Evolutionary conservation across 2,113 vertebrate genomes (phyloP).

Genomic region (Megaceryle torquata): DNA sequence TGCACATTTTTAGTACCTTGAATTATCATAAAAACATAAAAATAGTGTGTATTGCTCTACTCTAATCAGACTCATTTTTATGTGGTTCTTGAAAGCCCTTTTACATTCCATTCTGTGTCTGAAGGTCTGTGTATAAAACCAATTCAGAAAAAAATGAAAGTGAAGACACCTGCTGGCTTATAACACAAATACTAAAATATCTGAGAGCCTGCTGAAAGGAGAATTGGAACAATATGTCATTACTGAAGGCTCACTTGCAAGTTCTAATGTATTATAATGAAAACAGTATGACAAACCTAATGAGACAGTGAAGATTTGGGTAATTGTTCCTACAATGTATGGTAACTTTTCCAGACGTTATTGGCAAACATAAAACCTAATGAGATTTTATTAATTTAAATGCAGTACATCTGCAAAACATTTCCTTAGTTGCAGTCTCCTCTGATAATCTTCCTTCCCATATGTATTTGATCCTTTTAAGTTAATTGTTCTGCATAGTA

Average conservation of each 20-base stretch:
- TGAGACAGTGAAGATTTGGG: conserved; percentile 85
- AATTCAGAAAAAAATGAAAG: conserved; percentile 84
- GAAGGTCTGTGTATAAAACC: conserved; percentile 87
- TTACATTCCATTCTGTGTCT: conserved; percentile 86
- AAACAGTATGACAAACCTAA: conserved; percentile 93
- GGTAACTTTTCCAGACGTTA: conserved; percentile 84
- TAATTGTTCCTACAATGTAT: conserved; percentile 80
- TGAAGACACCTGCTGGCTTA: conserved; percentile 92
- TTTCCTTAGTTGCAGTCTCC: conserved; percentile 79
- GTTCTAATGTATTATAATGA: conserved; percentile 90
- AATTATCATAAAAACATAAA: conserved; percentile 79
- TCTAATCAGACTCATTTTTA: conserved; percentile 85
- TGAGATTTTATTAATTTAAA: conserved; percentile 89
- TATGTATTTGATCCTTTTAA: conserved; percentile 77
- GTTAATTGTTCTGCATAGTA: conserved; percentile 76
- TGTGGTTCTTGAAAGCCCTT: conserved; percentile 83
- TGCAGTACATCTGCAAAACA: conserved; percentile 85
- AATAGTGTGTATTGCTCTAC: conserved; percentile 70
- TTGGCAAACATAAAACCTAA: conserved; percentile 89
- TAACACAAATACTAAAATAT: conserved; percentile 88
- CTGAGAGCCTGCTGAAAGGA: conserved; percentile 83
- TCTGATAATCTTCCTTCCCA: conserved; percentile 78
- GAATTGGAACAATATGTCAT: conserved; percentile 91
- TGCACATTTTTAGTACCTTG: conserved; percentile 73
- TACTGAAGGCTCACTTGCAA: conserved; percentile 88